Evolutionary conservation across 2,113 vertebrate genomes (phyloP).

Genomic region (Atrichornis clamosus): DNA sequence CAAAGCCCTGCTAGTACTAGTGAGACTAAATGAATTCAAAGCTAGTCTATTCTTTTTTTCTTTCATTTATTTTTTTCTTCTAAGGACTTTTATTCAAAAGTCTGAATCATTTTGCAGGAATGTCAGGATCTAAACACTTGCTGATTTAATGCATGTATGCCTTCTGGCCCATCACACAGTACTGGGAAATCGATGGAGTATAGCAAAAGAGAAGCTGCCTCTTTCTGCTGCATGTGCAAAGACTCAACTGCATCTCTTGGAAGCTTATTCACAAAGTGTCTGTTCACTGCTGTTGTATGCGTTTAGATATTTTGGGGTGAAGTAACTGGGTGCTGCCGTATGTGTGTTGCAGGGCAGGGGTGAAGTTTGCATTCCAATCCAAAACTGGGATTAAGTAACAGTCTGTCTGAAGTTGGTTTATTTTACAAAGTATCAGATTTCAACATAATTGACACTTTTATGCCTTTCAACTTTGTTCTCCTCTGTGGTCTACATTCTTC

Average conservation of each 20-base stretch:
- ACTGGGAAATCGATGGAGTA: neutral
- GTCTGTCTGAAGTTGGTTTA: constrained; percentile 26
- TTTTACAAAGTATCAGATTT: constrained; percentile 35
- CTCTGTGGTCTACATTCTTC: constrained; percentile 29
- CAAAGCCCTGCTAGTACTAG: neutral
- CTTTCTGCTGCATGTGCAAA: neutral
- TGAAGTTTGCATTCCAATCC: constrained; percentile 1
- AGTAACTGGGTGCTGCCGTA: neutral
- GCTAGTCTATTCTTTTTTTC: neutral
- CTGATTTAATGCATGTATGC: neutral
- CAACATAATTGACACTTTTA: constrained; percentile 27
- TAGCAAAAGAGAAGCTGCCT: neutral
- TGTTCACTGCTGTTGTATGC: neutral
- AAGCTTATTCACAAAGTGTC: neutral
- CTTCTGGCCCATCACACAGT: neutral
- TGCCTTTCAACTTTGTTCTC: constrained; percentile 27
- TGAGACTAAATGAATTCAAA: neutral
- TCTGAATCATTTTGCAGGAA: constrained; percentile 34
- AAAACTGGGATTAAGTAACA: constrained; percentile 21
- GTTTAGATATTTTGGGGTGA: neutral
- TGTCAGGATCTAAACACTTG: constrained; percentile 4
- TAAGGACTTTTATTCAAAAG: neutral
- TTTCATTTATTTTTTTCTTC: neutral
- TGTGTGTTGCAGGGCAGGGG: neutral
- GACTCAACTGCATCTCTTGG: neutral